Conservation (phyloP, 2,888 invertebrate genomes). For the Morinoia aosen region DNA sequence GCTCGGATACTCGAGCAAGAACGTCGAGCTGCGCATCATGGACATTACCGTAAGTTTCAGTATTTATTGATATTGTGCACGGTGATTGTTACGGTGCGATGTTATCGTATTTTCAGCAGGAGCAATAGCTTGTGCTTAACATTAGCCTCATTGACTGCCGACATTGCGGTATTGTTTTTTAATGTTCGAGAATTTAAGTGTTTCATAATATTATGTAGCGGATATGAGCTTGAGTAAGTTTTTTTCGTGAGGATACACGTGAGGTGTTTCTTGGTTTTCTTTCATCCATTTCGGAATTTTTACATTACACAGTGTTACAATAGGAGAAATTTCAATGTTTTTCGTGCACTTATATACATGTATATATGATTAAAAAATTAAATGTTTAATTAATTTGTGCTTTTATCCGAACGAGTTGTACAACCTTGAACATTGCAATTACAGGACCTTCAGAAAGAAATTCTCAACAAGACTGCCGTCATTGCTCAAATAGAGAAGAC, state of each 20-base stretch:
- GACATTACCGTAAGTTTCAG: slow-evolving; percentile 64
- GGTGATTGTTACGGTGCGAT: not conserved
- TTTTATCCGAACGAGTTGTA: slow-evolving; percentile 26
- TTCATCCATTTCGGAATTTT: not conserved
- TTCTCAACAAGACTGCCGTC: slow-evolving; percentile 85
- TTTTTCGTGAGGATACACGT: not conserved
- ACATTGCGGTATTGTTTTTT: not conserved
- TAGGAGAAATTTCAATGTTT: not conserved
- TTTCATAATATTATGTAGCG: not conserved
- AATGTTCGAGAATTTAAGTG: not conserved
- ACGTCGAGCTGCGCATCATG: slow-evolving; percentile 62
- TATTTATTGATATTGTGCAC: not conserved
- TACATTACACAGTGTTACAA: not conserved
- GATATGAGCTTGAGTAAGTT: not conserved
- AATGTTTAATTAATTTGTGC: not conserved
- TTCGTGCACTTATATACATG: not conserved
- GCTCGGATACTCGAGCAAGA: slow-evolving; percentile 65
- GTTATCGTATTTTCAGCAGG: not conserved
- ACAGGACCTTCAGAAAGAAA: slow-evolving; percentile 82
- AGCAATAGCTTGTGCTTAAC: not conserved
- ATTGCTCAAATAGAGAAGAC: slow-evolving; percentile 81
- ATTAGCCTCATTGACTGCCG: not conserved
- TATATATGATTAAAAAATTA: not conserved
- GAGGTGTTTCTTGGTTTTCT: not conserved
- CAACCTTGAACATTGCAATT: slow-evolving; percentile 60